Evolutionary conservation across 2,888 invertebrate species (phyloP).

Genomic region (Spatulosminthurus flaviceps): DNA sequence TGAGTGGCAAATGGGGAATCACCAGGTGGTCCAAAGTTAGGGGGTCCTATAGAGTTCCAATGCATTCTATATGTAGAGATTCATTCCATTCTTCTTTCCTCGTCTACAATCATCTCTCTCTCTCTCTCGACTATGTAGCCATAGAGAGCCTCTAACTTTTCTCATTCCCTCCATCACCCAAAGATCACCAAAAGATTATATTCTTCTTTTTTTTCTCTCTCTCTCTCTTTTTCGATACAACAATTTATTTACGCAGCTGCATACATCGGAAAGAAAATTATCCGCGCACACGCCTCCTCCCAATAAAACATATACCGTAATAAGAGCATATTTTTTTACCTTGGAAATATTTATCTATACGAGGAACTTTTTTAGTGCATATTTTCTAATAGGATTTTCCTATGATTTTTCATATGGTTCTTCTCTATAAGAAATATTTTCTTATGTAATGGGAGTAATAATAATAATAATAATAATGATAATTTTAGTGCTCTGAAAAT

Average conservation of each 20-base stretch:
- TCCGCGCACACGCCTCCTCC: constrained; percentile 7
- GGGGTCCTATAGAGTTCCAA: constrained; percentile 31
- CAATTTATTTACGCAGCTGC: constrained; percentile 30
- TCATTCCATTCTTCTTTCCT: constrained; percentile 24
- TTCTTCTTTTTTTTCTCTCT: neutral
- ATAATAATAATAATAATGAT: constrained; percentile 4
- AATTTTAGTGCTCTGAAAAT: neutral
- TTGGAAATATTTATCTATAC: no score
- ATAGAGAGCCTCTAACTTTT: neutral
- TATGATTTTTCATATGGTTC: no score
- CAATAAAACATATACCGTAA: constrained; percentile 10
- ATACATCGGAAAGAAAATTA: neutral
- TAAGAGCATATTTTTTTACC: constrained; percentile 15
- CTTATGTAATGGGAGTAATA: neutral
- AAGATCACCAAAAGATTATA: constrained; percentile 10
- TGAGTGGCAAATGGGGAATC: constrained; percentile 62
- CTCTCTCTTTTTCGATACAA: constrained; percentile 5
- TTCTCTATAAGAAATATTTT: neutral
- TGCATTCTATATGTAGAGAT: no score
- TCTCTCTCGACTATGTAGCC: neutral
- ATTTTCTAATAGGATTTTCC: no score
- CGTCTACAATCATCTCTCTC: neutral
- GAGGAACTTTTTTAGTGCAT: no score
- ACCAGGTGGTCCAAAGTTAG: constrained; percentile 53
- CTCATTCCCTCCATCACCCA: neutral